Evolutionary conservation across 2,113 vertebrate genomes (phyloP), one percentile per base, ranked within the genome.

Genomic region (Mohoua ochrocephala): DNA sequence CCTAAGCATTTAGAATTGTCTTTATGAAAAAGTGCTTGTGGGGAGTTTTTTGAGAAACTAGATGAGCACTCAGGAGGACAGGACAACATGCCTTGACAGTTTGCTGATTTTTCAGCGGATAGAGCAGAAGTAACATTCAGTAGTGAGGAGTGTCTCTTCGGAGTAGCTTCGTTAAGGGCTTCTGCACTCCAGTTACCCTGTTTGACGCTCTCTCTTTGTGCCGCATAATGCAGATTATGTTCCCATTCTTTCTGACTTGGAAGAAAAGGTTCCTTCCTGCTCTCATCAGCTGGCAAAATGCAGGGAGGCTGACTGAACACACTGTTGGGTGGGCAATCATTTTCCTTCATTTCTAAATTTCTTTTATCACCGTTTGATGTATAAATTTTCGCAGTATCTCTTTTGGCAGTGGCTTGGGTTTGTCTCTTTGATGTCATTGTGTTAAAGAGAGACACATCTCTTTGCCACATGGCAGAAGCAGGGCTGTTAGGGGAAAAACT

Each of bases 281-380:
- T 94, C 31, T 96, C 75, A 57, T 83, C 77, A 91, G 67, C 73
- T 50, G 91, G 88, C n/a, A 70, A 76, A 90, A 87, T 10, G 76
- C 86, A 73, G 42, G 68, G 28, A 59, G 42, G 52, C 39, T 84
- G 89, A 50, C 52, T 88, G 87, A 84, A 45, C 39, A 61, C 79
- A 33, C 45, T 69, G 8, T 33, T 94, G 41, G 18, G 49, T 54
- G 80, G 27, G 77, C 56, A 75, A 57, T 31, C 10, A 0, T 84
- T 77, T 90, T 89, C 95, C 87, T 96, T 96, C 79, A 71, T 97
- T 64, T 87, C 73, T 67, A 88, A 33, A 13, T 57, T 89, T 78
- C 47, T 81, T 93, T 81, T 92, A 37, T 82, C 85, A 90, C 31
- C 24, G 1, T 33, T 93, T 56, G 86, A 70, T 41, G 22, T 24